Conservation (phyloP, 2,113 vertebrate species). For the Deroptyus accipitrinus region DNA sequence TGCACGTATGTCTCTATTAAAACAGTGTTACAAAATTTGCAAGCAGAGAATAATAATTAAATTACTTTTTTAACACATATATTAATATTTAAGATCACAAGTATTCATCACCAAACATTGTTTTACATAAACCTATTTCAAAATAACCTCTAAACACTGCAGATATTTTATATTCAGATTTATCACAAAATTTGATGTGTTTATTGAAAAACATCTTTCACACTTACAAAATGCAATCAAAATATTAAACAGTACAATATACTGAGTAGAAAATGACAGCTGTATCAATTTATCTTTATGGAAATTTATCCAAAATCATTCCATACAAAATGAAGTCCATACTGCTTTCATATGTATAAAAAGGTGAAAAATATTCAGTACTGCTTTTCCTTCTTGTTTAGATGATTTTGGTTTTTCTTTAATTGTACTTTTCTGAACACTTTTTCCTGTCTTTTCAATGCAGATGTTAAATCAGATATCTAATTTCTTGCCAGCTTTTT, state of each 20-base stretch:
- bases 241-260: background rate
- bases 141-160: background rate
- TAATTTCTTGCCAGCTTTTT: background rate
- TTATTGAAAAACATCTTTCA: background rate
- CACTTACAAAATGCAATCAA: background rate
- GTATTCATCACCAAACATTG: background rate
- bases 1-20: background rate
- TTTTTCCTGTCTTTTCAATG: background rate
- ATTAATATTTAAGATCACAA: background rate
- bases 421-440: background rate
- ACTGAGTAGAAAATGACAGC: background rate
- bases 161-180: background rate
- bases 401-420: rapidly evolving
- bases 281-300: background rate
- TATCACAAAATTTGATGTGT: background rate
- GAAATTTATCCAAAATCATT: background rate
- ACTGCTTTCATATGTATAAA: background rate
- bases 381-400: background rate
- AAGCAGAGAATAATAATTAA: background rate
- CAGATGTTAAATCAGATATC: background rate
- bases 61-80: background rate
- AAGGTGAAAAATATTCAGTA: background rate
- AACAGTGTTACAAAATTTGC: background rate
- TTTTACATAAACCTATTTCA: background rate
- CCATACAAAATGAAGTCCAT: background rate